phyloP scores from a whole-genome alignment of 2,113 vertebrate genomes.

The Siniperca chuatsi region DNA sequence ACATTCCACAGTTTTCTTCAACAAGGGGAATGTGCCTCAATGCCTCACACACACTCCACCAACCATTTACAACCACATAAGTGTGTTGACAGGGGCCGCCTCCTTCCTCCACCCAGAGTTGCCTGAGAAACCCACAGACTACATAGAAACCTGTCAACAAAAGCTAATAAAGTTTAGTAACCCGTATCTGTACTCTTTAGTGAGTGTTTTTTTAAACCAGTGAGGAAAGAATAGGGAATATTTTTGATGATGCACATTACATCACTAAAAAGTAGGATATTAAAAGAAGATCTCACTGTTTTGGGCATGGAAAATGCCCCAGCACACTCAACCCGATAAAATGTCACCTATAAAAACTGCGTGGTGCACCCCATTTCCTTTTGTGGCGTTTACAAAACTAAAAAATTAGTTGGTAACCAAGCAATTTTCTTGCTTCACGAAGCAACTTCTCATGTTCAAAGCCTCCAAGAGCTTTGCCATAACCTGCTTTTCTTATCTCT shows the following conservation, averaged over 20 bases:
- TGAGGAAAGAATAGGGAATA: not conserved
- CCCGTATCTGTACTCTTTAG: not conserved
- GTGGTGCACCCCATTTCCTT: conserved; percentile 9
- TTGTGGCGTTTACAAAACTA: not conserved
- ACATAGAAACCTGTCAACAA: conserved; percentile 47
- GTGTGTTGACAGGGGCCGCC: conserved; percentile 15
- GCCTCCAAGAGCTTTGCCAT: not conserved
- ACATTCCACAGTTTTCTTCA: conserved; percentile 30
- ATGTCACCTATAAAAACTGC: conserved; percentile 5
- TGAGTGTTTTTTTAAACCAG: not conserved
- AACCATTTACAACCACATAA: not conserved
- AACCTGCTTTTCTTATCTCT: conserved; percentile 58
- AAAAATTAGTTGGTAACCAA: not conserved
- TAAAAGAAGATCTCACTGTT: not conserved
- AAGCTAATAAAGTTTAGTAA: not conserved
- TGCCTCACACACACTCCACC: conserved; percentile 20
- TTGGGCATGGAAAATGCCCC: not conserved
- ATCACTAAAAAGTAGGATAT: not conserved
- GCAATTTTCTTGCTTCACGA: not conserved
- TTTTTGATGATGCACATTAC: not conserved
- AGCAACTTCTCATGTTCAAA: not conserved
- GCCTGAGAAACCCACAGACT: conserved; percentile 43
- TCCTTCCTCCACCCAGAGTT: conserved; percentile 50
- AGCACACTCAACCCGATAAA: not conserved
- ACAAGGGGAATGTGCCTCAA: conserved; percentile 7